A percentile compares a stretch with the other conserved stretches of the same genome.
phyloP scores from a whole-genome alignment of 2,888 invertebrate genomes.

The Plemyria rubiginata region DNA sequence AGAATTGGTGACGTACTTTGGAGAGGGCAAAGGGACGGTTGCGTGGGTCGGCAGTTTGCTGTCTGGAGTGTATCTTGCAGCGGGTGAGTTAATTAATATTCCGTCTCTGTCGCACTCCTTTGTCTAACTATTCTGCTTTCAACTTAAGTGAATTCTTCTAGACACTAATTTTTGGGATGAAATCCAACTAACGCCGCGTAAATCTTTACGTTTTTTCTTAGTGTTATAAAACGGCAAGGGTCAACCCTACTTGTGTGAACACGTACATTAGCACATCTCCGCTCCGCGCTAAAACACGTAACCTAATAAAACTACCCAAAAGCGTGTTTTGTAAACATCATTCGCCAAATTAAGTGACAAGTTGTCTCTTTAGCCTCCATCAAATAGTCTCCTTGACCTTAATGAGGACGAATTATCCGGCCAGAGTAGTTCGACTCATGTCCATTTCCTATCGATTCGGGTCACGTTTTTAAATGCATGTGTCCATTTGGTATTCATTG shows the following conservation, averaged over 20 bases:
- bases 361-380: constrained; percentile 7
- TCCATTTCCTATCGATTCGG: constrained; percentile 63
- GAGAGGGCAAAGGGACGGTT: constrained; percentile 93
- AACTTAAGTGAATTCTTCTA: background rate
- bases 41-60: constrained; percentile 98
- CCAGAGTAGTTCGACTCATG: constrained; percentile 20
- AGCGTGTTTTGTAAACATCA: constrained; percentile 1
- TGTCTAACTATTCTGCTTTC: background rate
- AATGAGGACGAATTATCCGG: constrained; percentile 20
- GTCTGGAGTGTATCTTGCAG: constrained; percentile 97
- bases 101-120: background rate
- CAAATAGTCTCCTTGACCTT: constrained; percentile 18
- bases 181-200: too few relatives aligned
- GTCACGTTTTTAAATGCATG: constrained; percentile 58
- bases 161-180: background rate
- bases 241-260: background rate
- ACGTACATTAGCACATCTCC: too few relatives aligned
- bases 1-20: constrained; percentile 92
- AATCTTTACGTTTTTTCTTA: background rate
- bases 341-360: background rate
- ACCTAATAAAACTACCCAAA: background rate
- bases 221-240: background rate
- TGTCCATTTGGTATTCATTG: constrained; percentile 49
- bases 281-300: background rate
- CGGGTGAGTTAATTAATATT: constrained; percentile 86